These are phyloP conservation scores for Ischnus inquisitorius DNA, from an alignment of 2,888 invertebrate species.

Conservation along the genomic window DNA sequence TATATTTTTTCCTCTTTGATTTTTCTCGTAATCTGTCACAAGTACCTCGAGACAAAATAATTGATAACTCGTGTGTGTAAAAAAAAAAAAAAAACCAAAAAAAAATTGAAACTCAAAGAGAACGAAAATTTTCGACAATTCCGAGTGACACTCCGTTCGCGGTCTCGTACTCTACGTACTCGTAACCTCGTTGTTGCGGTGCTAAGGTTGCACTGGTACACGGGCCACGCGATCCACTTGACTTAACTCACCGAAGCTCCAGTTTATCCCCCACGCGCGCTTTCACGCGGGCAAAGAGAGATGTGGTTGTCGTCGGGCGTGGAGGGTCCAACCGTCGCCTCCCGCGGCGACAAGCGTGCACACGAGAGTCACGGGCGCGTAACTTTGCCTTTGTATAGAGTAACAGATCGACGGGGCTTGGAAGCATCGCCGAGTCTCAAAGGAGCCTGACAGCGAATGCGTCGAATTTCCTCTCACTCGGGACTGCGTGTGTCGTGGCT, in stretches of 20 bases:
- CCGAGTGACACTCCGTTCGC: background rate
- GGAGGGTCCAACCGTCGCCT: conserved; percentile 51
- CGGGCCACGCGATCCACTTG: conserved; percentile 68
- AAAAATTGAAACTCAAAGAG: background rate
- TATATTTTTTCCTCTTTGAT: background rate
- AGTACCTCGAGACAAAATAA: background rate
- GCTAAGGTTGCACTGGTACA: conserved; percentile 67
- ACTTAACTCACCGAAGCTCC: conserved; percentile 72
- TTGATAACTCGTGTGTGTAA: background rate
- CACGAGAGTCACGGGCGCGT: background rate
- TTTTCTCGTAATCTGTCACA: background rate
- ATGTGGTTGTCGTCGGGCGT: conserved; percentile 55
- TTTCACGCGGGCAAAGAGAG: conserved; percentile 66
- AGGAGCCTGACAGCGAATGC: conserved; percentile 20
- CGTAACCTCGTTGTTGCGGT: conserved; percentile 62
- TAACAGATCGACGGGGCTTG: background rate
- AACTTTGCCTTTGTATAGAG: background rate
- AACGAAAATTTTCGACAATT: background rate
- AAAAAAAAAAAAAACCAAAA: background rate
- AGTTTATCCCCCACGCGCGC: conserved; percentile 71
- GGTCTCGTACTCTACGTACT: background rate
- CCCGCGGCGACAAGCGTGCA: conserved; percentile 15
- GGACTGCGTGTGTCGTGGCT: background rate
- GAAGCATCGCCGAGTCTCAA: conserved; percentile 8
- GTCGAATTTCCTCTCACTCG: conserved; percentile 34